These are phyloP conservation scores for Callorhinus ursinus DNA, from an alignment of 2,113 vertebrate genomes.

Conservation along the genomic window DNA sequence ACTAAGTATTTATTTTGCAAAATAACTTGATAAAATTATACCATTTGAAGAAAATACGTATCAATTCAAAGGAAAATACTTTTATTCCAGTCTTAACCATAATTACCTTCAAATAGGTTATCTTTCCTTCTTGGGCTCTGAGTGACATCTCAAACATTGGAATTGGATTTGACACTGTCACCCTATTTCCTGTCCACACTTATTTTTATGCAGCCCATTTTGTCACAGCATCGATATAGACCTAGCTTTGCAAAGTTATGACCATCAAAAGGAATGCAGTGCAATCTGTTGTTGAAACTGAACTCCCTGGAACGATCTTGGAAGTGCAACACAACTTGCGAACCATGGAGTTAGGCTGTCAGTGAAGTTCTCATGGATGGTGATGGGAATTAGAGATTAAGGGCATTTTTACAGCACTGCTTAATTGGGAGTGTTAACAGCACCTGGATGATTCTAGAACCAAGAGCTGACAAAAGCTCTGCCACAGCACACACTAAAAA, in stretches of 20 bases:
- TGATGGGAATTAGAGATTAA: neutral
- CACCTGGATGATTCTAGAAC: neutral
- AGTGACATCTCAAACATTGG: neutral
- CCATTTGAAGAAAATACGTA: neutral
- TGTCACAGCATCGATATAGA: neutral
- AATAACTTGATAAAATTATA: neutral
- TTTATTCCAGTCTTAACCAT: neutral
- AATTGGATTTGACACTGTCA: neutral
- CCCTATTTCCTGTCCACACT: neutral
- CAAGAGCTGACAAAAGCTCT: neutral
- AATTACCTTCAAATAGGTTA: neutral
- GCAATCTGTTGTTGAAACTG: neutral
- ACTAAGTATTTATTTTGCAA: neutral
- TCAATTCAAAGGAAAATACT: neutral
- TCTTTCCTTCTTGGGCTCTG: neutral
- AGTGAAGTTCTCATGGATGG: neutral
- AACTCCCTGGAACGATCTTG: neutral
- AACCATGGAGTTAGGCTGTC: neutral
- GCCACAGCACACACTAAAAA: accelerated
- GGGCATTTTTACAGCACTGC: neutral
- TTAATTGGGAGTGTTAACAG: neutral
- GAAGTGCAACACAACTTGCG: neutral
- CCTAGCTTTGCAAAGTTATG: neutral
- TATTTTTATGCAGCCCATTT: neutral
- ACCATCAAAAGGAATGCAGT: neutral